Evolutionary conservation across 2,888 invertebrate genomes (phyloP).

Genomic region (Ecdyonurus torrentis): DNA sequence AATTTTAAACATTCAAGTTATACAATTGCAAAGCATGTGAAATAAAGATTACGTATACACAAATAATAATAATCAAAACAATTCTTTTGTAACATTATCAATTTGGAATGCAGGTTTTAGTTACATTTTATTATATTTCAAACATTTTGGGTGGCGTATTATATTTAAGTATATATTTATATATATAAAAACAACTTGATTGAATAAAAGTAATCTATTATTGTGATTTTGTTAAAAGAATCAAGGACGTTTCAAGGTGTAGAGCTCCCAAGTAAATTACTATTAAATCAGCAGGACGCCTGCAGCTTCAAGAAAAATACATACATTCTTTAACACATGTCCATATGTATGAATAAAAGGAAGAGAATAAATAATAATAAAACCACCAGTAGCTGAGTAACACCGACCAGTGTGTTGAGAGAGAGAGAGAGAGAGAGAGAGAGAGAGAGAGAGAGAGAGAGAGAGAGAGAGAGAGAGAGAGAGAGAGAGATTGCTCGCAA

Average conservation of each 20-base stretch:
- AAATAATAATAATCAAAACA: too few species aligned
- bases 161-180: neutral
- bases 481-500: neutral
- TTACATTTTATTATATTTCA: too few species aligned
- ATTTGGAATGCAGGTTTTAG: too few species aligned
- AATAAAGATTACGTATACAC: too few species aligned
- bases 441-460: neutral
- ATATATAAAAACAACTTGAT: too few species aligned
- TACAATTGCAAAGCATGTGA: too few species aligned
- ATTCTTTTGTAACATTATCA: too few species aligned
- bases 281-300: neutral
- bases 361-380: neutral
- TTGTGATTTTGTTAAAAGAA: neutral
- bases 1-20: too few species aligned
- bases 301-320: neutral
- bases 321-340: neutral
- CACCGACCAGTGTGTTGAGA: too few species aligned
- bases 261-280: neutral
- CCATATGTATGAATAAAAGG: neutral
- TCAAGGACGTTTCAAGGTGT: neutral
- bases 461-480: neutral
- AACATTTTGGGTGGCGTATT: neutral
- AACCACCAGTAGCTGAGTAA: neutral
- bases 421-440: neutral
- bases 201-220: neutral